A percentile compares a stretch with the other conserved stretches of the same genome.
Evolutionary conservation across 2,888 invertebrate genomes (phyloP).

Genomic region (Gymnoscelis rufifasciata): DNA sequence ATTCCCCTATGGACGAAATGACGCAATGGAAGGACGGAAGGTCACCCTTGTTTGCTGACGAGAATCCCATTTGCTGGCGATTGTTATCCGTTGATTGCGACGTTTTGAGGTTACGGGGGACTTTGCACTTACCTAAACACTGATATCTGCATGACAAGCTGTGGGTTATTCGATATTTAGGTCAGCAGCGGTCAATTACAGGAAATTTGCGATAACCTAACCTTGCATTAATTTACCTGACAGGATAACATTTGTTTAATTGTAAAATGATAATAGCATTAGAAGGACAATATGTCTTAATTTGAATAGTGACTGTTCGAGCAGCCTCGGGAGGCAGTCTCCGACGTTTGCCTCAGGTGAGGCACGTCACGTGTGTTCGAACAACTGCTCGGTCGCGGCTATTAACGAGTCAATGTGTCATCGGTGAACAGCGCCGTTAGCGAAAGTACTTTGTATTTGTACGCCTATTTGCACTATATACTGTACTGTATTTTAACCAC

Average conservation of each 20-base stretch:
- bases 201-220: neutral
- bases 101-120: constrained; percentile 21
- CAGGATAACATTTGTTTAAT: too few relatives aligned
- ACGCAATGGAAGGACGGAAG: too few relatives aligned
- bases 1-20: neutral
- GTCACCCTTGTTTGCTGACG: constrained; percentile 50
- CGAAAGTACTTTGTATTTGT: constrained; percentile 20
- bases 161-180: constrained; percentile 4
- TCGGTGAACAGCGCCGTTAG: constrained; percentile 14
- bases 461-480: neutral
- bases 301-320: too few relatives aligned
- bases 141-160: constrained; percentile 1
- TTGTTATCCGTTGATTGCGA: constrained; percentile 33
- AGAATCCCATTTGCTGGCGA: constrained; percentile 40
- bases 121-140: constrained; percentile 7
- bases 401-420: constrained; percentile 17
- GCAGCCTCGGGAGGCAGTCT: too few relatives aligned
- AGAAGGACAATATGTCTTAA: too few relatives aligned
- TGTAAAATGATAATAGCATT: too few relatives aligned
- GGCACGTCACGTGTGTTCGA: too few relatives aligned
- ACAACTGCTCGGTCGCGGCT: neutral
- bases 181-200: neutral
- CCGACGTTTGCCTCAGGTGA: too few relatives aligned
- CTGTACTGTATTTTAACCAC: neutral
- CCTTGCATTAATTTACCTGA: too few relatives aligned